phyloP scores from a whole-genome alignment of 2,797 vertebrate genomes.

The Alcedo atthis region DNA sequence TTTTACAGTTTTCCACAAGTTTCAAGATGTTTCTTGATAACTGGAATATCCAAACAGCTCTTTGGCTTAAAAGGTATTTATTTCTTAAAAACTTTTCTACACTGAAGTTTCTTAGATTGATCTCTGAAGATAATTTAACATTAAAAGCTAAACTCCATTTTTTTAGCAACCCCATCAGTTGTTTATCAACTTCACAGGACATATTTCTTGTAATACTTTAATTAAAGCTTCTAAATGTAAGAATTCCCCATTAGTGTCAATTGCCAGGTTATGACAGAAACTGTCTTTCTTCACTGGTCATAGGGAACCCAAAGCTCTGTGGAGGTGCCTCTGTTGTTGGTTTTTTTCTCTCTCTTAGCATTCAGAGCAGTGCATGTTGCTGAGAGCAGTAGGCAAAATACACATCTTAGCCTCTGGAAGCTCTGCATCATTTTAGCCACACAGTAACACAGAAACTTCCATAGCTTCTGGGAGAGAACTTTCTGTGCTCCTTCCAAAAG shows the following conservation, averaged over 20 bases:
- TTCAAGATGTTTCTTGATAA: conserved; percentile 99
- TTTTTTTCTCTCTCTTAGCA: not conserved
- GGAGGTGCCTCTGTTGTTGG: not conserved
- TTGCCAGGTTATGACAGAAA: not conserved
- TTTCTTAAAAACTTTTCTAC: not conserved
- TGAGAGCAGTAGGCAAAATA: not conserved
- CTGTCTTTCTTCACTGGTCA: not conserved
- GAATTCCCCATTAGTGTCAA: not conserved
- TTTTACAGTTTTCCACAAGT: conserved; percentile 93
- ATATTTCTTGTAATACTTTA: not conserved
- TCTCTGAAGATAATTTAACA: not conserved
- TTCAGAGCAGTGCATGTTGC: not conserved
- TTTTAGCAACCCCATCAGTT: not conserved
- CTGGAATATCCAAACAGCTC: conserved; percentile 98
- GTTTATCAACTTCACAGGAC: not conserved
- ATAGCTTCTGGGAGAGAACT: not conserved
- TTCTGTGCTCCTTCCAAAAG: not conserved
- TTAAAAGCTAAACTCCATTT: not conserved
- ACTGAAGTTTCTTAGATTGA: not conserved
- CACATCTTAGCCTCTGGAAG: not conserved
- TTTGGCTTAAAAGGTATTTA: conserved; percentile 95
- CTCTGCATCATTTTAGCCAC: not conserved
- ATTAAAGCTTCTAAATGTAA: not conserved
- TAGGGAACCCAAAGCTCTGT: not conserved
- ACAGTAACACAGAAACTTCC: not conserved